These are phyloP conservation scores for Anorthoa munda DNA, from an alignment of 2,888 invertebrate species.

Conservation along the genomic window DNA sequence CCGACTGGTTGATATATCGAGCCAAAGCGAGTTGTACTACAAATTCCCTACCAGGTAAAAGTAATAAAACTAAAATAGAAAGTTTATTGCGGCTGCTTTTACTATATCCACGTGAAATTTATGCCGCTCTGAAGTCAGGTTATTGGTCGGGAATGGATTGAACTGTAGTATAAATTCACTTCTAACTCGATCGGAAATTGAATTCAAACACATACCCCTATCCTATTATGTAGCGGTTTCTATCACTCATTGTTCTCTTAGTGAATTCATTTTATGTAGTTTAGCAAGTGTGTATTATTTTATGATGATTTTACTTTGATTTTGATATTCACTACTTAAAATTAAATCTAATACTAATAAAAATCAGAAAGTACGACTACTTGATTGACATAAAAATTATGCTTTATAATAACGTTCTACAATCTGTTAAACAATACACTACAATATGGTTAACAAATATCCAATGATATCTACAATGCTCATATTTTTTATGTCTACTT, in stretches of 20 bases:
- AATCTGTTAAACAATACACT: not conserved
- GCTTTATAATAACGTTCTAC: not conserved
- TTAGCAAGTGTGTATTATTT: not conserved
- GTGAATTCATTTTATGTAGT: not conserved
- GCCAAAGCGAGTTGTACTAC: conserved; percentile 66
- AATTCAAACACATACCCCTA: conserved; percentile 62
- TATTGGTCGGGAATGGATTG: conserved; percentile 71
- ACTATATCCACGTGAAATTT: conserved; percentile 73
- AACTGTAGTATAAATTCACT: conserved; percentile 70
- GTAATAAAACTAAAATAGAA: conserved; percentile 79
- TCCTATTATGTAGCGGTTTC: conserved; percentile 38
- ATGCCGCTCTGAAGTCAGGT: conserved; percentile 67
- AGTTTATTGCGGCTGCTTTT: conserved; percentile 75
- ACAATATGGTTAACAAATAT: not conserved
- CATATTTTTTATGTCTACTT: not conserved
- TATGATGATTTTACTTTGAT: not conserved
- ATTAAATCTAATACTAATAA: too few relatives aligned
- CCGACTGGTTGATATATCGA: conserved; percentile 60
- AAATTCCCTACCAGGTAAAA: conserved; percentile 68
- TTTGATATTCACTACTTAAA: not conserved
- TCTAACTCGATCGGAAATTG: conserved; percentile 69
- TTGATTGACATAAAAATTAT: not conserved
- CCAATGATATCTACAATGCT: not conserved
- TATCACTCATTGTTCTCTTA: conserved; percentile 32
- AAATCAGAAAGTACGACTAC: not conserved